These are phyloP conservation scores for Leptobrachium ailaonicum DNA, from an alignment of 2,113 vertebrate genomes.

Conservation along the genomic window DNA sequence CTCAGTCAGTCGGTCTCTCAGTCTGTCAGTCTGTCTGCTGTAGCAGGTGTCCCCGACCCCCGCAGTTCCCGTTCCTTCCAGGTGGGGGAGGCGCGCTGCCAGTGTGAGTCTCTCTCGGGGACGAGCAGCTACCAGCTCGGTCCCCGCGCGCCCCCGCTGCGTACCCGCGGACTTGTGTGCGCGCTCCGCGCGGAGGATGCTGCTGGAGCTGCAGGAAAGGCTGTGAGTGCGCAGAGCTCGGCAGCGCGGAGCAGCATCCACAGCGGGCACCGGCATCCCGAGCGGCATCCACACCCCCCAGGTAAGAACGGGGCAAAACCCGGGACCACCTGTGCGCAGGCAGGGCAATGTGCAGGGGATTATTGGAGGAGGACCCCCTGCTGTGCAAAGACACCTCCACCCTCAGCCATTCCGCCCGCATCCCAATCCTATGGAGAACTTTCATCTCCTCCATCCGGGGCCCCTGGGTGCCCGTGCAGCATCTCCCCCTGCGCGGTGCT, in stretches of 20 bases:
- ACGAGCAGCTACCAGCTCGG: background rate
- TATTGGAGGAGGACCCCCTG: slow-evolving; percentile 4
- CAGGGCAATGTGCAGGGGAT: slow-evolving; percentile 28
- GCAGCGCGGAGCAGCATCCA: slow-evolving; percentile 26
- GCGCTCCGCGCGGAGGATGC: slow-evolving; percentile 25
- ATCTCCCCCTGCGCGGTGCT: background rate
- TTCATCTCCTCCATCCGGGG: slow-evolving; percentile 1
- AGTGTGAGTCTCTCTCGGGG: background rate
- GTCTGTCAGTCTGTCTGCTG: no score
- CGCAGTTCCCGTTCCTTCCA: no score
- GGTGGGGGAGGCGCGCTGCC: background rate
- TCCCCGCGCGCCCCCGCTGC: background rate
- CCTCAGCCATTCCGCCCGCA: background rate
- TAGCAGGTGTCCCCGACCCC: no score
- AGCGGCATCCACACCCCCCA: background rate
- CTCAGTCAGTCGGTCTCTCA: no score
- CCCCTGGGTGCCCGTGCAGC: background rate
- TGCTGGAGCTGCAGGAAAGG: slow-evolving; percentile 33
- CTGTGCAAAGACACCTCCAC: background rate
- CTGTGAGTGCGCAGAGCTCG: slow-evolving; percentile 4
- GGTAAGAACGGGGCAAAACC: background rate
- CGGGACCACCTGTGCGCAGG: background rate
- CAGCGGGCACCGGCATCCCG: background rate
- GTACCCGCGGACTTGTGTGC: background rate
- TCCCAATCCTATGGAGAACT: background rate